A percentile compares a stretch with the other conserved stretches of the same genome.
These are phyloP conservation scores for Acromyrmex charruanus DNA, from an alignment of 1,140 invertebrate genomes.

Conservation along the genomic window DNA sequence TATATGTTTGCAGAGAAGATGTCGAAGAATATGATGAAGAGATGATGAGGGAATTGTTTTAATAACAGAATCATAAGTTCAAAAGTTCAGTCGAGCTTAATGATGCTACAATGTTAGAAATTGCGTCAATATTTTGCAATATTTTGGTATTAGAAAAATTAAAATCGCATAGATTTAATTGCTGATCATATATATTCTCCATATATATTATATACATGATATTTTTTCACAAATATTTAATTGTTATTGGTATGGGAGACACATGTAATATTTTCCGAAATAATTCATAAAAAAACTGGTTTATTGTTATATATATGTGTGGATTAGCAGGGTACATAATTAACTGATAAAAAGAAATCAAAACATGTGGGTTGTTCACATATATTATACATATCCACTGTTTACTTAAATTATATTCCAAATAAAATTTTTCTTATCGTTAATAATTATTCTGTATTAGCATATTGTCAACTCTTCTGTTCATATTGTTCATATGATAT, in stretches of 20 bases:
- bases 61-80: slow-evolving; percentile 25
- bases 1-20: slow-evolving; percentile 52
- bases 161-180: too few relatives aligned
- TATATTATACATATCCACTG: neutral
- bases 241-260: neutral
- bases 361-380: neutral
- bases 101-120: neutral
- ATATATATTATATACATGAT: neutral
- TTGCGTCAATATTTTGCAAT: slow-evolving; percentile 22
- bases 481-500: too few relatives aligned
- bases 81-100: slow-evolving; percentile 2
- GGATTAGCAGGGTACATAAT: neutral
- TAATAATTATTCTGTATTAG: slow-evolving; percentile 1
- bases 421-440: slow-evolving; percentile 41
- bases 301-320: neutral
- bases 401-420: slow-evolving; percentile 44
- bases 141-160: slow-evolving; percentile 14
- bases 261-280: neutral
- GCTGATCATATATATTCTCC: slow-evolving; percentile 8
- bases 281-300: neutral
- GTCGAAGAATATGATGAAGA: slow-evolving; percentile 63
- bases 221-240: slow-evolving; percentile 19
- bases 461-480: neutral
- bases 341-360: neutral
- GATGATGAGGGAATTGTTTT: slow-evolving; percentile 55